These are phyloP conservation scores for Oplegnathus fasciatus DNA, from an alignment of 2,113 vertebrate species.

Conservation along the genomic window DNA sequence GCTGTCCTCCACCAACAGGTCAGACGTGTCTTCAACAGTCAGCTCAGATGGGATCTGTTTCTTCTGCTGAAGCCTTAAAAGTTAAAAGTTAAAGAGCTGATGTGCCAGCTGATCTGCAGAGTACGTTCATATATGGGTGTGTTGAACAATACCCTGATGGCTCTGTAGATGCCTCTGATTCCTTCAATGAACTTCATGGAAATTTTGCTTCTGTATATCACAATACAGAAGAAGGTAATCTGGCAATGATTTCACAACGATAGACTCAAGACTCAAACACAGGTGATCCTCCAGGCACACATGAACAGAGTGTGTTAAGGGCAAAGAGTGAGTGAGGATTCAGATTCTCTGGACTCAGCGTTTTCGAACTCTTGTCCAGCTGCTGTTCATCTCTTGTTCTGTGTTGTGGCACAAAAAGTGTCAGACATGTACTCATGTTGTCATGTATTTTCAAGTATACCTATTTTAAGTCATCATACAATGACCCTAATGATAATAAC, in stretches of 20 bases:
- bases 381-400: no score
- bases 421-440: no score
- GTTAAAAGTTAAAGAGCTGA: no score
- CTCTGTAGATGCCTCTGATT: constrained; percentile 12
- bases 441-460: no score
- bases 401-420: no score
- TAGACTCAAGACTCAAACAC: neutral
- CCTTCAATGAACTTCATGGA: neutral
- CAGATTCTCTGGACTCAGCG: neutral
- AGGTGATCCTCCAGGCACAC: no score
- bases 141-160: constrained; percentile 10
- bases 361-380: neutral
- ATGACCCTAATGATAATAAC: no score
- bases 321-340: neutral
- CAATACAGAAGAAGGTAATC: neutral
- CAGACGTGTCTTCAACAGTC: constrained; percentile 35
- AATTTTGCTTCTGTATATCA: neutral
- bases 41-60: neutral
- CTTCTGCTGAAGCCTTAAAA: no score
- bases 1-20: constrained; percentile 31
- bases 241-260: neutral
- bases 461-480: no score
- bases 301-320: neutral
- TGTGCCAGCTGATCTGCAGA: neutral
- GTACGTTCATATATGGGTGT: neutral